phyloP scores from a whole-genome alignment of 2,113 vertebrate species.

The Ia io region DNA sequence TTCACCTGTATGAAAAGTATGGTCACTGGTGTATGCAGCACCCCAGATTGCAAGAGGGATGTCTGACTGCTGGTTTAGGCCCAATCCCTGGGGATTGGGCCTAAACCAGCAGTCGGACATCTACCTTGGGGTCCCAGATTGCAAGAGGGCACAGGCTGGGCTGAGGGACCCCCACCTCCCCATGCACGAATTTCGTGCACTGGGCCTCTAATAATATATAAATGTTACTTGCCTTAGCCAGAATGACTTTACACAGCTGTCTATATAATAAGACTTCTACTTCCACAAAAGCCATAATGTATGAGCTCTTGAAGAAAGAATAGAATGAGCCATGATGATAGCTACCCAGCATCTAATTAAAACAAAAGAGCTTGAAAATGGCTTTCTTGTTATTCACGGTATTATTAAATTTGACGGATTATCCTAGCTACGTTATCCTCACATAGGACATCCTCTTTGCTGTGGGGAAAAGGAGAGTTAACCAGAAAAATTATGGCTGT shows the following conservation, averaged over 20 bases:
- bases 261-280: constrained; percentile 34
- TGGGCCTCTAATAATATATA: neutral
- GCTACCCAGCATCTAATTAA: constrained; percentile 70
- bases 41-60: too few relatives aligned
- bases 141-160: too few relatives aligned
- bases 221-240: neutral
- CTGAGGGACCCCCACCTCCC: too few relatives aligned
- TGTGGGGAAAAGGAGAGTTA: constrained; percentile 68
- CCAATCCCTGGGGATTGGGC: too few relatives aligned
- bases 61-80: too few relatives aligned
- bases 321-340: constrained; percentile 38
- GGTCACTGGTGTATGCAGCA: too few relatives aligned
- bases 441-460: neutral
- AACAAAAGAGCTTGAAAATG: constrained; percentile 68
- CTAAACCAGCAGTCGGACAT: too few relatives aligned
- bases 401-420: constrained; percentile 52
- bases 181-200: too few relatives aligned
- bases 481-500: constrained; percentile 56
- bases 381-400: constrained; percentile 51
- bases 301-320: constrained; percentile 63
- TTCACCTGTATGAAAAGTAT: too few relatives aligned
- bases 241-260: constrained; percentile 51
- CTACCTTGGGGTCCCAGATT: too few relatives aligned
- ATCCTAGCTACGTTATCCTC: constrained; percentile 22
- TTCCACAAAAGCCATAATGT: constrained; percentile 44